Percentiles rank a stretch among this genome's conserved stretches.
These are phyloP conservation scores for Chionodraco myersi DNA, from an alignment of 2,113 vertebrate species.

Conservation along the genomic window DNA sequence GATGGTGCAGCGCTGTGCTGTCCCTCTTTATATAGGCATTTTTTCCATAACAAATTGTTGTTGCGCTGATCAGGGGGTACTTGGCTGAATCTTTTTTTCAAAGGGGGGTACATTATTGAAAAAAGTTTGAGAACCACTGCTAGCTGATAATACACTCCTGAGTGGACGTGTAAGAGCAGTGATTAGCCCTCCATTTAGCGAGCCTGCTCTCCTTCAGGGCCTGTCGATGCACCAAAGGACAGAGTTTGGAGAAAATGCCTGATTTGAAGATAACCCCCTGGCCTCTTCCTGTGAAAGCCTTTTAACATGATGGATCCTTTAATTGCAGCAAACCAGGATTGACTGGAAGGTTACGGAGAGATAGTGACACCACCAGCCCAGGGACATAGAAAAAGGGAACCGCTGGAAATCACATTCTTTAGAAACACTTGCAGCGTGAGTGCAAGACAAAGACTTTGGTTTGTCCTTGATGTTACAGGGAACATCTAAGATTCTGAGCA, in stretches of 20 bases:
- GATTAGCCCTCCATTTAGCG: constrained; percentile 71
- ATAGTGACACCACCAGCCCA: constrained; percentile 32
- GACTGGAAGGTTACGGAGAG: constrained; percentile 26
- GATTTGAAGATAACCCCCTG: constrained; percentile 72
- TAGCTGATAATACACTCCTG: constrained; percentile 61
- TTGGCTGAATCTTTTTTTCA: too few relatives aligned
- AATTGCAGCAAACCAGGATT: constrained; percentile 55
- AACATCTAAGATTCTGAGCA: constrained; percentile 7
- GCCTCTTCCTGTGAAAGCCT: constrained; percentile 34
- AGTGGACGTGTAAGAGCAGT: constrained; percentile 61
- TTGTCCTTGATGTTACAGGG: background rate
- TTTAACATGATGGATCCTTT: constrained; percentile 59
- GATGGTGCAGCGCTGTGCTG: too few relatives aligned
- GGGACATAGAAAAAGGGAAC: constrained; percentile 1
- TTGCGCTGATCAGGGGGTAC: too few relatives aligned
- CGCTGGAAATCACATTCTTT: constrained; percentile 25
- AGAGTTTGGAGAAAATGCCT: constrained; percentile 51
- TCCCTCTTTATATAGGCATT: too few relatives aligned
- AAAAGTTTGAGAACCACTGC: constrained; percentile 12
- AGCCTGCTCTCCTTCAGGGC: constrained; percentile 54
- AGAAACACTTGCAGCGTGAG: constrained; percentile 3
- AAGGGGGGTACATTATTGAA: too few relatives aligned
- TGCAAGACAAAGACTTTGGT: constrained; percentile 11
- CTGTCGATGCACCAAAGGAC: constrained; percentile 53
- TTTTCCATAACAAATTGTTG: too few relatives aligned